Evolutionary conservation across 1,140 invertebrate genomes (phyloP).

Genomic region (Papilio machaon): DNA sequence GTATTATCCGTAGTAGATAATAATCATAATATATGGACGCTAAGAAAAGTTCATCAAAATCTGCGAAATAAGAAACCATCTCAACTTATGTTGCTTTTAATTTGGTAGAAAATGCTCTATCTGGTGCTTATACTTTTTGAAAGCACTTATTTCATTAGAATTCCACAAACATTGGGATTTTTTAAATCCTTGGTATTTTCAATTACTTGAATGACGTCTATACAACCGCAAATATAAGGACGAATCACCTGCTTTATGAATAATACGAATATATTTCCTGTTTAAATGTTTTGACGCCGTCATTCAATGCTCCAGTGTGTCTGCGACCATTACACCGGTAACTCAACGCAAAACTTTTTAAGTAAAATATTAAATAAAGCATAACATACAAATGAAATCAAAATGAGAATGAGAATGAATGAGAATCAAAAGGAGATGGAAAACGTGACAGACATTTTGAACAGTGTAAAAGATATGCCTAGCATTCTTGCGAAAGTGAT

Average conservation of each 20-base stretch:
- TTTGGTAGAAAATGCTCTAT: background rate
- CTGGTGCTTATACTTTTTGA: background rate
- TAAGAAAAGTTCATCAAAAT: background rate
- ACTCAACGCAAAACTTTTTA: background rate
- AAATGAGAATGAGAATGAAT: too few relatives aligned
- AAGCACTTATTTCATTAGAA: background rate
- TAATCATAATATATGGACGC: too few relatives aligned
- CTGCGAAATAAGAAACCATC: background rate
- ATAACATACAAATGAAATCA: slow-evolving; percentile 15
- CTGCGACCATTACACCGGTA: slow-evolving; percentile 4
- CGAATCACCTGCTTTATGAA: slow-evolving; percentile 37
- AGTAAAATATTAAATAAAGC: background rate
- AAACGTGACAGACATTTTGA: slow-evolving; percentile 8
- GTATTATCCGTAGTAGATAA: background rate
- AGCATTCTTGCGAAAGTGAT: background rate
- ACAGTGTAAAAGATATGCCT: slow-evolving; percentile 2
- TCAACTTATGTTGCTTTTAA: background rate
- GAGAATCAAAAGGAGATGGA: too few relatives aligned
- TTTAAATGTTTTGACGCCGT: slow-evolving; percentile 12
- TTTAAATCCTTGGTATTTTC: slow-evolving; percentile 2
- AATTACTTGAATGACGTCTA: slow-evolving; percentile 29
- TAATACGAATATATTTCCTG: slow-evolving; percentile 36
- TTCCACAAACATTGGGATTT: slow-evolving; percentile 12
- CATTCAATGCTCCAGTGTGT: slow-evolving; percentile 27
- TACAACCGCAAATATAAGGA: slow-evolving; percentile 30